Evolutionary conservation across 2,797 vertebrate genomes (phyloP).

Genomic region (Merluccius polli): DNA sequence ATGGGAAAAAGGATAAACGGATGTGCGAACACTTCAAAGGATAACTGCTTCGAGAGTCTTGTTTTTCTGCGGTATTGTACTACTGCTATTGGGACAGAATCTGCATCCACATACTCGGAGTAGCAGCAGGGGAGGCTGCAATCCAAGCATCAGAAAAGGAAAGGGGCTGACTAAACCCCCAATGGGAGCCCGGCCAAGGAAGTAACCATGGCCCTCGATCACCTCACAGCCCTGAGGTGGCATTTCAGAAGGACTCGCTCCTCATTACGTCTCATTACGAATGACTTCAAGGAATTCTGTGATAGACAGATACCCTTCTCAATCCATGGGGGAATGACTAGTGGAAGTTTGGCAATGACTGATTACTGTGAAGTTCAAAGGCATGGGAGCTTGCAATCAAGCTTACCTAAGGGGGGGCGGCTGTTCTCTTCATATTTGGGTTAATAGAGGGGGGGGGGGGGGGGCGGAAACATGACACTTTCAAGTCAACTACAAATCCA

Average conservation of each 20-base stretch:
- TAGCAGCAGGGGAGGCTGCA: not conserved
- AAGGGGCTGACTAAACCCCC: not conserved
- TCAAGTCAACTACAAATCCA: constrained; percentile 36
- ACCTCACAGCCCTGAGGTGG: constrained; percentile 14
- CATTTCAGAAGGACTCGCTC: constrained; percentile 28
- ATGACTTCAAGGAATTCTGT: constrained; percentile 43
- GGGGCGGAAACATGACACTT: constrained; percentile 42
- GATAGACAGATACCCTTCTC: constrained; percentile 58
- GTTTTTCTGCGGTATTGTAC: not conserved
- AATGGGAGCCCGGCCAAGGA: not conserved
- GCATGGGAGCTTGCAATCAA: constrained; percentile 47
- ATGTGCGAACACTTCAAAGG: not conserved
- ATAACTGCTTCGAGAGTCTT: not conserved
- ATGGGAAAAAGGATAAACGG: not conserved
- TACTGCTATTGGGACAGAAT: not conserved
- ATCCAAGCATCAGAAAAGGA: not conserved
- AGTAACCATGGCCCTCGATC: constrained; percentile 1
- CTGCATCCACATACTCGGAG: not conserved
- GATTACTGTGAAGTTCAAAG: constrained; percentile 63
- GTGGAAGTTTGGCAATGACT: constrained; percentile 40
- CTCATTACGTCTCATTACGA: constrained; percentile 7
- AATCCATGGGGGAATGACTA: constrained; percentile 43
- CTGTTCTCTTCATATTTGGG: constrained; percentile 56
- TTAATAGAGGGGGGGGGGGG: constrained; percentile 48
- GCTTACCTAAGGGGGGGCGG: constrained; percentile 27